Conservation (phyloP, 2,888 invertebrate genomes). For the Polymixis flavicincta region DNA sequence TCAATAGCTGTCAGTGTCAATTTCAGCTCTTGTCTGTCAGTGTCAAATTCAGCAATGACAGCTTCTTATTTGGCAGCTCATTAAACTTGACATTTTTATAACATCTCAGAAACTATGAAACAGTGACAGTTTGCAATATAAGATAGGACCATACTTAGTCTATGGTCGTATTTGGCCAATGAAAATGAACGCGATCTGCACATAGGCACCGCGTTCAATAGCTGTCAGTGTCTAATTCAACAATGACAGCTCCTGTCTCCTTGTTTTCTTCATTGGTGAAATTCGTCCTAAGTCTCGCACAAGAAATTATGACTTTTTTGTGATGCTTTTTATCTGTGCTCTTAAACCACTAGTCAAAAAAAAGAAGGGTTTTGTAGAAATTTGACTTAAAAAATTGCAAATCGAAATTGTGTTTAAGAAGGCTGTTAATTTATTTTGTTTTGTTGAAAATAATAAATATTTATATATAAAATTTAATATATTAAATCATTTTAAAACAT, state of each 20-base stretch:
- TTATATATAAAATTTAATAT: neutral
- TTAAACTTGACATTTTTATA: neutral
- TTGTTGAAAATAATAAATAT: neutral
- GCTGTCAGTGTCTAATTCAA: neutral
- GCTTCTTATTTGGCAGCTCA: too few species aligned
- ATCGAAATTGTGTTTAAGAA: neutral
- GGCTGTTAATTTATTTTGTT: neutral
- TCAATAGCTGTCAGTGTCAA: too few species aligned
- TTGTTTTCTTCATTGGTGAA: neutral
- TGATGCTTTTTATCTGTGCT: neutral
- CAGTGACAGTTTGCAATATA: neutral
- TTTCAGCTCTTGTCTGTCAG: too few species aligned
- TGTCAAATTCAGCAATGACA: too few species aligned
- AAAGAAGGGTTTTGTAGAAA: neutral
- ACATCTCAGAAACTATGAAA: neutral
- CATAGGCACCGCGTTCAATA: too few species aligned
- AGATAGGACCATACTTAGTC: neutral
- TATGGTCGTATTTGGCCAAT: too few species aligned
- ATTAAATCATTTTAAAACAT: neutral
- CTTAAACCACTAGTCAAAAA: constrained; percentile 39
- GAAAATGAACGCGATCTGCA: neutral
- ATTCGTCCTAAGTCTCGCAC: neutral
- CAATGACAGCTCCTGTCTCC: neutral
- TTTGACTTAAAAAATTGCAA: neutral
- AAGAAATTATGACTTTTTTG: neutral